Evolutionary conservation across 2,113 vertebrate genomes (phyloP).

Genomic region (Lampris megalopsis): DNA sequence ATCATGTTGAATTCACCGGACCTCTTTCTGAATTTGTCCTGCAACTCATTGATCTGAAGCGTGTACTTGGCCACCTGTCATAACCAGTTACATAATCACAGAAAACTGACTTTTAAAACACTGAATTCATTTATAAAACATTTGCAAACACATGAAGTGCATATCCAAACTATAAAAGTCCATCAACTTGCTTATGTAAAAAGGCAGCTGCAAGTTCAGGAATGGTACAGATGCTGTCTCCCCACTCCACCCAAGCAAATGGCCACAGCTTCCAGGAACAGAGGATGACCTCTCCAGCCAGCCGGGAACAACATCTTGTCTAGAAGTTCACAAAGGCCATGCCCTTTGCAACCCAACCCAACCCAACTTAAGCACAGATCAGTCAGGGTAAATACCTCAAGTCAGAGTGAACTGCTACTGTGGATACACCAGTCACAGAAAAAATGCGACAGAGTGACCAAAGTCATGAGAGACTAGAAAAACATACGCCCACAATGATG

Average conservation of each 20-base stretch:
- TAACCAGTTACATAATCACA: slow-evolving; percentile 15
- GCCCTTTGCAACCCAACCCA: slow-evolving; percentile 39
- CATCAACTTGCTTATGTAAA: slow-evolving; percentile 4
- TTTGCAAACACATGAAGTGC: background rate
- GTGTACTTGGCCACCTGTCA: slow-evolving; percentile 79
- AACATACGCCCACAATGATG: slow-evolving; percentile 70
- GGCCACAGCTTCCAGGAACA: slow-evolving; percentile 41
- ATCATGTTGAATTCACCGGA: slow-evolving; percentile 84
- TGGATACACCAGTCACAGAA: slow-evolving; percentile 61
- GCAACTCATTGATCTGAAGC: slow-evolving; percentile 78
- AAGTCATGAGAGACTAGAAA: slow-evolving; percentile 71
- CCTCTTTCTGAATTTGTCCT: slow-evolving; percentile 82
- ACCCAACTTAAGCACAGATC: slow-evolving; percentile 55
- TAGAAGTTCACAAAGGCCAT: slow-evolving; percentile 55
- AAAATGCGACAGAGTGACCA: slow-evolving; percentile 75
- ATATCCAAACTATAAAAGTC: background rate
- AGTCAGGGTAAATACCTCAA: slow-evolving; percentile 64
- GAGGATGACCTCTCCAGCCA: slow-evolving; percentile 41
- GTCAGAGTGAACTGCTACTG: slow-evolving; percentile 56
- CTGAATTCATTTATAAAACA: background rate
- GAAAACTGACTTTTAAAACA: background rate
- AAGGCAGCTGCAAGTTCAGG: slow-evolving; percentile 38
- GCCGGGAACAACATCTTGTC: slow-evolving; percentile 34
- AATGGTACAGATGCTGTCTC: slow-evolving; percentile 33
- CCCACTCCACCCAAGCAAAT: slow-evolving; percentile 24